These are phyloP conservation scores for Sphaeridia pumilis DNA, from an alignment of 2,888 invertebrate species.

Conservation along the genomic window DNA sequence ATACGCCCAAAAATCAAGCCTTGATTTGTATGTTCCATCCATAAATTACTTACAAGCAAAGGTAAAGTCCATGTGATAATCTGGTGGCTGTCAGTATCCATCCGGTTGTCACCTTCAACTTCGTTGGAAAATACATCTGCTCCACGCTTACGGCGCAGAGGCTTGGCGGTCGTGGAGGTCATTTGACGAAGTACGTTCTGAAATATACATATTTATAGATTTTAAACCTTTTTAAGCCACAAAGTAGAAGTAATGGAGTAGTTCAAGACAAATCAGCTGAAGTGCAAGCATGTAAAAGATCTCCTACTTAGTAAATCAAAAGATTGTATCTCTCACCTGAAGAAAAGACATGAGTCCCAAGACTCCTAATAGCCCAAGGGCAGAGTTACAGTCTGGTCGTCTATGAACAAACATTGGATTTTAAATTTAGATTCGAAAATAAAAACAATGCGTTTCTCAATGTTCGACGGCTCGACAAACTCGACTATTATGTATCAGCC, in stretches of 20 bases:
- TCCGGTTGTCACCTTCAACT: not conserved
- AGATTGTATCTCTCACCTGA: constrained; percentile 21
- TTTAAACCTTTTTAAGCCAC: not conserved
- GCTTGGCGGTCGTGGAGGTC: constrained; percentile 13
- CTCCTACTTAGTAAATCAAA: not conserved
- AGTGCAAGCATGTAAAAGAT: too few species aligned
- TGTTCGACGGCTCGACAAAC: not conserved
- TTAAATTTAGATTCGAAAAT: too few species aligned
- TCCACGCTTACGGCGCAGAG: constrained; percentile 2
- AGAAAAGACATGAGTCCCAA: constrained; percentile 31
- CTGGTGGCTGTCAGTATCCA: not conserved
- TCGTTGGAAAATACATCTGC: not conserved
- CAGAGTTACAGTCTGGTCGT: constrained; percentile 30
- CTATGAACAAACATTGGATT: constrained; percentile 7
- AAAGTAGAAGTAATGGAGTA: not conserved
- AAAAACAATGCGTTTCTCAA: not conserved
- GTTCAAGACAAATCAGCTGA: too few species aligned
- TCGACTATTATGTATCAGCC: not conserved
- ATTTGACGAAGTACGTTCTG: constrained; percentile 21
- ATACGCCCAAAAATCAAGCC: too few species aligned
- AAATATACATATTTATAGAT: not conserved
- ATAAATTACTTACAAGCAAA: too few species aligned
- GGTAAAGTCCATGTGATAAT: not conserved
- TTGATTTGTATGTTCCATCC: too few species aligned
- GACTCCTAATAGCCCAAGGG: constrained; percentile 29